Base-by-base conservation (phyloP, 2,888 invertebrate genomes). In the Ophioninae sp. region DNA sequence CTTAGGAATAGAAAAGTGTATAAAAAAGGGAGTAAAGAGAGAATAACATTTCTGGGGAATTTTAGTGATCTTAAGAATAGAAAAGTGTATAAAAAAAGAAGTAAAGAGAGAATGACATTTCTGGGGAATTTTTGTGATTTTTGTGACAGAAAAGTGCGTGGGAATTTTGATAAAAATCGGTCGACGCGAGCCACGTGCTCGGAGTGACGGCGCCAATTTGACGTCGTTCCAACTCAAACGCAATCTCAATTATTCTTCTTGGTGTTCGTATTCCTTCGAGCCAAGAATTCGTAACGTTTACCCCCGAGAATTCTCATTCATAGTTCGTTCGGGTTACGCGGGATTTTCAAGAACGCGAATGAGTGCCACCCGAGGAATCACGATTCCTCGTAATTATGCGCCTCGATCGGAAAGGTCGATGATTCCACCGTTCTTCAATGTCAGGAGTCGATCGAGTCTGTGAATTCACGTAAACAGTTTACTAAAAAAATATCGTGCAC, bases 141-240 rank as follows among this genome's bases (percentile, higher is more conserved):
- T 17, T 6, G 7, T 10, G 20, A 56, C 21, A 7, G 20, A 21
- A 61, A 72, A 17, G 17, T 72, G 57, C 21, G 20, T n/a, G 20
- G 39, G 21, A 41, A 39, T 21, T 21, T 72, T 72, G n/a, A 6
- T 39, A 39, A 2, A 23, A 50, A 50, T 17, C 7, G 7, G 39
- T 61, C 17, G 17, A 50, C 17, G 50, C 5, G 37, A 5, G 44
- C 73, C 61, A 73, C 73, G 73, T 73, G 62, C 39, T 62, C 44
- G 23, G 17, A 50, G 62, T 17, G 41, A 23, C 44, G 62, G 44
- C 44, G 73, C 62, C 62, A 73, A 73, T n/a, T 62, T 73, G 73
- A 73, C 21, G 44, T 17, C 44, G 7, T 20, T 73, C 62, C 73
- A 72, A 72, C 57, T 21, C 6, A 30, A 30, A n/a, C 20, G 7